Conservation (phyloP, 2,888 invertebrate species). For the Tiliacea aurago region DNA sequence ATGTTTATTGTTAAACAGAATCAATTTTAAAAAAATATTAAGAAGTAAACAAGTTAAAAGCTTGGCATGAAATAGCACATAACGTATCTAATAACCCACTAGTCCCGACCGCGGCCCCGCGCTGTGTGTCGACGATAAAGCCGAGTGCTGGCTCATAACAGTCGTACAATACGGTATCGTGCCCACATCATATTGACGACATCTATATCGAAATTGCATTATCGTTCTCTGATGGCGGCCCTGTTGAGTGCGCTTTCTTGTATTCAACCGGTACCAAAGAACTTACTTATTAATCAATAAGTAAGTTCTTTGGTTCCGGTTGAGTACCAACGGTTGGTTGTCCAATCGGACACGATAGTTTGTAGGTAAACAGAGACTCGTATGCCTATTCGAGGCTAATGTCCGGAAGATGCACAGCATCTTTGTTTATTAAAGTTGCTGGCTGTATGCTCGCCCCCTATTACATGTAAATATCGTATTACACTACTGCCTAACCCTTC, state of each 20-base stretch:
- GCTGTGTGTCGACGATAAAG: slow-evolving; percentile 22
- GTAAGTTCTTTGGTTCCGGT: slow-evolving; percentile 16
- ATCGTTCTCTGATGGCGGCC: slow-evolving; percentile 28
- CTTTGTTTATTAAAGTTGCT: background rate
- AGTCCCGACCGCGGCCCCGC: slow-evolving; percentile 9
- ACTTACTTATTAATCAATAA: background rate
- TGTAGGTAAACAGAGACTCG: background rate
- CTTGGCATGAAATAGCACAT: background rate
- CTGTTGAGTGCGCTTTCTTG: slow-evolving; percentile 48
- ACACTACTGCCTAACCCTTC: background rate
- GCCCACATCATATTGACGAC: background rate
- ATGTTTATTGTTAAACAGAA: too few relatives aligned
- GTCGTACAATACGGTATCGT: background rate
- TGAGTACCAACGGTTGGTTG: too few relatives aligned
- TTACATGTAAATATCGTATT: slow-evolving; percentile 18
- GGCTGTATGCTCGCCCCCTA: background rate
- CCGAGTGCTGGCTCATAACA: slow-evolving; percentile 31
- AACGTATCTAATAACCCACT: background rate
- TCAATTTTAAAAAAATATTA: too few relatives aligned
- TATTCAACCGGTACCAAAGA: slow-evolving; percentile 19
- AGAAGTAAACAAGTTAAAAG: too few relatives aligned
- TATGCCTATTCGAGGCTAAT: too few relatives aligned
- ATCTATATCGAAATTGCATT: slow-evolving; percentile 11
- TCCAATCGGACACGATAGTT: background rate
- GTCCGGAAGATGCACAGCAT: background rate